Base-by-base conservation (phyloP, 2,797 vertebrate genomes). In the Enteromius unitaeniatus region DNA sequence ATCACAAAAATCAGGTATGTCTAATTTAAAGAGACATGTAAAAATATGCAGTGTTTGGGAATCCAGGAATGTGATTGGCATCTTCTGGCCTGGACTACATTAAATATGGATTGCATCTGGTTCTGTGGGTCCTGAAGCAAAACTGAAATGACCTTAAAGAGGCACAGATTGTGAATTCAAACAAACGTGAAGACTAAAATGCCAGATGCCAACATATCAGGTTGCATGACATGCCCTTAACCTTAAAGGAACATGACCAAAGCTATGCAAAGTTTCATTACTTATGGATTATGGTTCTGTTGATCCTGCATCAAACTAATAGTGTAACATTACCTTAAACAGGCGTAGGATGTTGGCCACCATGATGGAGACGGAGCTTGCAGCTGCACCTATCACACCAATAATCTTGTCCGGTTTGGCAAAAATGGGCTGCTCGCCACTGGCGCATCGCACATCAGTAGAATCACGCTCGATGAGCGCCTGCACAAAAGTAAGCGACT, bases 331-430 rank as follows among this genome's bases (percentile, higher is more conserved):
- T 65, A 65, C 82, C 85, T 86, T 84, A 87, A 88, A 90, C 76
- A 89, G 75, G 45, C 88, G 84, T 40, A 89, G 78, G 45, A 89
- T 89, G 74, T 89, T 89, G 76, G 94, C 97, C 0, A 99, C 96
- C 95, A 99, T 97, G 91, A 99, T 98, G 92, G 96, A 97, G 87
- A 97, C 96, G 1, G 96, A 97, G 92, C 96, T 97, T 78, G 96
- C 96, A 65, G 96, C 94, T 87, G 96, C 96, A 86, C 96, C 96
- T 85, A 97, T 97, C 87, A 97, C 96, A 53, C 95, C 96, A 75
- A 96, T 94, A 89, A 97, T 97, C 93, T 96, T 97, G 92, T 97
- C 96, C 3, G 96, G 96, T 85, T 97, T 97, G 82, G 96, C 94
- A 89, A 97, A 96, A 91, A 97, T 96, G 83, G 96, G 96, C 10